phyloP scores from a whole-genome alignment of 2,797 vertebrate genomes.

The Vipera latastei region DNA sequence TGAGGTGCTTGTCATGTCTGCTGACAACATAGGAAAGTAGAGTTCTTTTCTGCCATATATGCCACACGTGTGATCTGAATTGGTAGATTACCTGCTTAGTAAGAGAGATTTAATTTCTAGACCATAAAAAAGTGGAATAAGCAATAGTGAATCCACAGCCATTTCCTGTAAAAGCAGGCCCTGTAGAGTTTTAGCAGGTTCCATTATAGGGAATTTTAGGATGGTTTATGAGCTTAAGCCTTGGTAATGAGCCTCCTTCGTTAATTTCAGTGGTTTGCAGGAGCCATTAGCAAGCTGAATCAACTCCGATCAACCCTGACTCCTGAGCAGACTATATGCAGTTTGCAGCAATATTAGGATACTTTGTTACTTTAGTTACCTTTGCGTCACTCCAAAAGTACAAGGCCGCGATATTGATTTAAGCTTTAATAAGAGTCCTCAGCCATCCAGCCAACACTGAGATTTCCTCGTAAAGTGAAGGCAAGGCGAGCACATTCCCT shows the following conservation, averaged over 20 bases:
- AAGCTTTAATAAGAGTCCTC: constrained; percentile 52
- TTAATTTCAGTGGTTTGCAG: constrained; percentile 20
- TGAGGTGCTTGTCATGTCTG: not conserved
- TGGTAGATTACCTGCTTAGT: not conserved
- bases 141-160: constrained; percentile 2
- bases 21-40: not conserved
- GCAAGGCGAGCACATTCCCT: not conserved
- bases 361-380: constrained; percentile 52
- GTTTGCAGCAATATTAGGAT: not conserved
- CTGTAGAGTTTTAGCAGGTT: constrained; percentile 15
- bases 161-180: constrained; percentile 19
- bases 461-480: not conserved
- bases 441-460: constrained; percentile 16
- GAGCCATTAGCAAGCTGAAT: not conserved
- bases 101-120: not conserved
- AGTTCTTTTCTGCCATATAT: not conserved
- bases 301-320: not conserved
- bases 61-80: not conserved
- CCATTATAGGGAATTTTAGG: constrained; percentile 4
- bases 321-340: not conserved
- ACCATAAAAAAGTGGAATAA: not conserved
- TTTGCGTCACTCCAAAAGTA: constrained; percentile 43
- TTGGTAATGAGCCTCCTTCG: constrained; percentile 5
- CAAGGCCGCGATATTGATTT: constrained; percentile 35
- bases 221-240: constrained; percentile 26